Conservation (phyloP, 2,888 invertebrate species). For the Nasonia oneida region DNA sequence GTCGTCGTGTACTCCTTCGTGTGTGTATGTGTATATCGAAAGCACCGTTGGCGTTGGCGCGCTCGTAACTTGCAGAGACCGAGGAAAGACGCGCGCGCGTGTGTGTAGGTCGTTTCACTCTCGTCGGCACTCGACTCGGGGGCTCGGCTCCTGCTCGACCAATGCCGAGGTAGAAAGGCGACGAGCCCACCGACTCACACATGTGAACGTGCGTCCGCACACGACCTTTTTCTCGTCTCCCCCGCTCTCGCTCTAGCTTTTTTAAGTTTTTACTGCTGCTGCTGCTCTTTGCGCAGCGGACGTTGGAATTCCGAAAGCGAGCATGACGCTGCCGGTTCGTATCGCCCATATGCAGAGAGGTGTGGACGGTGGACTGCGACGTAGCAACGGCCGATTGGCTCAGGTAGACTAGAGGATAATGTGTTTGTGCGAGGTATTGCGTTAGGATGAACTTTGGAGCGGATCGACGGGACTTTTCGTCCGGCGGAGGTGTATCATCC, state of each 20-base stretch:
- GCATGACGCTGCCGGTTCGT: background rate
- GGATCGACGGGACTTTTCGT: background rate
- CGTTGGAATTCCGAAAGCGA: slow-evolving; percentile 35
- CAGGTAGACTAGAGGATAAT: background rate
- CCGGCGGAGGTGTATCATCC: background rate
- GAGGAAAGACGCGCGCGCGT: background rate
- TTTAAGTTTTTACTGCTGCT: too few species aligned
- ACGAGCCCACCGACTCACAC: slow-evolving; percentile 34
- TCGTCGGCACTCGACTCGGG: slow-evolving; percentile 37
- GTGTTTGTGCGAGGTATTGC: slow-evolving; percentile 12
- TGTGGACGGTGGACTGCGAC: background rate
- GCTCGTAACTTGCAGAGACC: background rate
- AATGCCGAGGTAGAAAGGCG: slow-evolving; percentile 61
- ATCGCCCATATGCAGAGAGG: background rate
- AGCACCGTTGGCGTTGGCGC: background rate
- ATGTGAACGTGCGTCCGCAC: background rate
- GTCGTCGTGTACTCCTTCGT: background rate
- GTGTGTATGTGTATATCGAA: background rate
- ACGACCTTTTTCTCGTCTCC: background rate
- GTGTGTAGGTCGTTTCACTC: slow-evolving; percentile 31
- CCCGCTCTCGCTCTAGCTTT: background rate
- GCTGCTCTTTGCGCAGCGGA: background rate
- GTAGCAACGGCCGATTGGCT: background rate
- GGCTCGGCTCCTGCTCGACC: slow-evolving; percentile 62
- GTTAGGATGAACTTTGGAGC: slow-evolving; percentile 34